Base-by-base conservation (phyloP, 2,113 vertebrate genomes). In the Vulpes ferrilata region DNA sequence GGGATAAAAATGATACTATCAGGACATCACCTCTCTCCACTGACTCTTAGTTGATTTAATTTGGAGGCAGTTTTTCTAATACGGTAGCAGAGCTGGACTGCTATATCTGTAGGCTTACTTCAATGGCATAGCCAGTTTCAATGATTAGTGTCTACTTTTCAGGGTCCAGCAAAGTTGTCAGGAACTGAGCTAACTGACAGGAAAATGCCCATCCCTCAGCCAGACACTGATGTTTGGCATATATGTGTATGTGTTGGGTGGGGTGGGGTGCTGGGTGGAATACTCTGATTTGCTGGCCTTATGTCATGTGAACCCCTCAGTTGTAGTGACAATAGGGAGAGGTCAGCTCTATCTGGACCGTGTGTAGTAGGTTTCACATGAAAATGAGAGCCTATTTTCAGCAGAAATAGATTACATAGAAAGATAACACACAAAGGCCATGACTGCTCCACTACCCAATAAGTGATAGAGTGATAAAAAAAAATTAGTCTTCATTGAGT, bases 401-500 rank as follows among this genome's bases (percentile, higher is more conserved):
- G n/a, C 7, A 94, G 22, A 64, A 84, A 74, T 17, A 91, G n/a
- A 38, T 88, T 80, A 84, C 10, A 38, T 13, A 51, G 55, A 67
- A 96, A 91, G n/a, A 81, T 55, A 88, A 64, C 35, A 30, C 69
- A 9, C 62, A 91, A 95, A 93, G 53, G 64, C 5, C 8, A 32
- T 87, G 76, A 73, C 59, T 83, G 27, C 16, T 27, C 32, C 16
- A 71, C 38, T 88, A 51, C 10, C 32, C 2, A 69, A 64, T 65
- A 90, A 71, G 65, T 35, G n/a, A 71, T 15, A 82, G 30, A 74
- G 16, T 73, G 13, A 81, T 74, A 11, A 88, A 87, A 48, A 86
- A 89, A 94, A 94, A 80, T 57, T 48, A 74, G 17, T 81, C 30
- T 59, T 91, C 80, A 25, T 67, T 55, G n/a, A 95, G 6, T 67